These are phyloP conservation scores for Eurytoma californica DNA, from an alignment of 2,888 invertebrate genomes.

Conservation along the genomic window DNA sequence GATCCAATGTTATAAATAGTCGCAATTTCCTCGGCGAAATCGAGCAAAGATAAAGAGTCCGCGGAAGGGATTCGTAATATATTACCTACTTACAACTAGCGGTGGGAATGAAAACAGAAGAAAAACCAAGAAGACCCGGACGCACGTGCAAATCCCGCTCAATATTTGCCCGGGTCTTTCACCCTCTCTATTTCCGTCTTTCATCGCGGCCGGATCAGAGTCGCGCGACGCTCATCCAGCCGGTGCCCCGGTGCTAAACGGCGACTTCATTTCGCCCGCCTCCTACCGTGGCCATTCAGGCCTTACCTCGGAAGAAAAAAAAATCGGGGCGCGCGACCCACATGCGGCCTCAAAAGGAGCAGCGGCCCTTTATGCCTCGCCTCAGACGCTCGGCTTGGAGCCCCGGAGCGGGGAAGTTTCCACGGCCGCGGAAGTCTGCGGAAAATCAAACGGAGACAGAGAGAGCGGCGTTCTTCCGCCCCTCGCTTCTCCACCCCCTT, in stretches of 20 bases:
- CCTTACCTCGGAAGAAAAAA: not conserved
- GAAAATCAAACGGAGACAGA: too few species aligned
- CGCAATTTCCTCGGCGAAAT: too few species aligned
- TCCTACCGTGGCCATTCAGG: not conserved
- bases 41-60: too few species aligned
- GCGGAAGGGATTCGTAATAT: too few species aligned
- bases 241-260: not conserved
- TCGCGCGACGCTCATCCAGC: not conserved
- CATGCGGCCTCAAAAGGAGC: not conserved
- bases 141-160: slow-evolving; percentile 3
- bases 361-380: not conserved
- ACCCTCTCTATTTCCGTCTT: slow-evolving; percentile 34
- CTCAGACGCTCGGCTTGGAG: not conserved
- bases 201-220: slow-evolving; percentile 27
- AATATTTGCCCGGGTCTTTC: slow-evolving; percentile 44
- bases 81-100: slow-evolving; percentile 1
- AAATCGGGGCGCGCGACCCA: slow-evolving; percentile 22
- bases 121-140: not conserved
- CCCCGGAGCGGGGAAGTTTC: not conserved
- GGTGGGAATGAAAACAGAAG: not conserved
- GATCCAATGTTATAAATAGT: too few species aligned
- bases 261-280: slow-evolving; percentile 13
- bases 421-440: not conserved
- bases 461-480: too few species aligned
- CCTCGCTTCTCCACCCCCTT: not conserved